Evolutionary conservation across 2,113 vertebrate species (phyloP).

Genomic region (Hypomesus transpacificus): DNA sequence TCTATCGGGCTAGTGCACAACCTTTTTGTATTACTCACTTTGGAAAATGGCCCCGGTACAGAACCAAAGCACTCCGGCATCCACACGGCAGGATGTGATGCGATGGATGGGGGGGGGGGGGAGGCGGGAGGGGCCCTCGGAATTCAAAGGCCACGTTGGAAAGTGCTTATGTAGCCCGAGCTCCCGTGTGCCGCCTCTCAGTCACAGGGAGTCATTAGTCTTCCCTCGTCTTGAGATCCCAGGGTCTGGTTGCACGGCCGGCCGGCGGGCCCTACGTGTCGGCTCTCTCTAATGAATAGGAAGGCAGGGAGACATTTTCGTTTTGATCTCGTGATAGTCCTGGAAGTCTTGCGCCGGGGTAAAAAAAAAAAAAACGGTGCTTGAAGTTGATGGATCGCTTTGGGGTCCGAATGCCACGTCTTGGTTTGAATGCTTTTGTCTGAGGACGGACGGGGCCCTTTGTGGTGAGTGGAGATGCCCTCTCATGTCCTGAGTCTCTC

Average conservation of each 20-base stretch:
- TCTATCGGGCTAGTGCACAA: slow-evolving; percentile 60
- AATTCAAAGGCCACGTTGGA: slow-evolving; percentile 48
- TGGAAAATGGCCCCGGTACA: slow-evolving; percentile 53
- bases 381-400: not conserved
- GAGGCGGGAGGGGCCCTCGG: slow-evolving; percentile 41
- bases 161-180: slow-evolving; percentile 47
- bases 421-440: not conserved
- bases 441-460: too few species aligned
- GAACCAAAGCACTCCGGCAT: slow-evolving; percentile 47
- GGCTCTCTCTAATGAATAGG: slow-evolving; percentile 73
- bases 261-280: slow-evolving; percentile 52
- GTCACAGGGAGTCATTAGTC: too few species aligned
- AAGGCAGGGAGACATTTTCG: slow-evolving; percentile 15
- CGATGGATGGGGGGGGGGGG: slow-evolving; percentile 38
- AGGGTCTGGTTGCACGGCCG: slow-evolving; percentile 52
- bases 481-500: too few species aligned
- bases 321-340: too few species aligned
- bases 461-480: too few species aligned
- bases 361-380: too few species aligned
- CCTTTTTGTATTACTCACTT: slow-evolving; percentile 54
- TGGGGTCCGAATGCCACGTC: not conserved
- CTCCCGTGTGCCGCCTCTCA: slow-evolving; percentile 54
- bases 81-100: slow-evolving; percentile 48
- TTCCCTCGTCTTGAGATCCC: slow-evolving; percentile 56
- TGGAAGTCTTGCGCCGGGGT: too few species aligned